phyloP scores from a whole-genome alignment of 2,888 invertebrate species.

The Syrphus vitripennis region DNA sequence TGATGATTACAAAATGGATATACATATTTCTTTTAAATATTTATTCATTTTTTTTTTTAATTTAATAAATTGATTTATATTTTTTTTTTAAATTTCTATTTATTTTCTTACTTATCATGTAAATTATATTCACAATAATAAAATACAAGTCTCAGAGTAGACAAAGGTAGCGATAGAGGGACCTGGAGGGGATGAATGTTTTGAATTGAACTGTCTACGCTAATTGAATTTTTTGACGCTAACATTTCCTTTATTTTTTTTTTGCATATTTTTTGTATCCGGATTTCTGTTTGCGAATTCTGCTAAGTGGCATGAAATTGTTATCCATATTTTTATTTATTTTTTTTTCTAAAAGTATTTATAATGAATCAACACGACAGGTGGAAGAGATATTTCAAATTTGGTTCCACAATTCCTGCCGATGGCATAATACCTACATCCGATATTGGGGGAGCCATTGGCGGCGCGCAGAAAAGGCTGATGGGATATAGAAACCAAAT shows the following conservation, averaged over 20 bases:
- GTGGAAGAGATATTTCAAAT: conserved; percentile 9
- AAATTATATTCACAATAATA: conserved; percentile 66
- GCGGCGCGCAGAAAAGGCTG: neutral
- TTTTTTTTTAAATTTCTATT: conserved; percentile 4
- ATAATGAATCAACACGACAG: neutral
- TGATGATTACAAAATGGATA: conserved; percentile 54
- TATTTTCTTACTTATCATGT: conserved; percentile 56
- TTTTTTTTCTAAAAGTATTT: neutral
- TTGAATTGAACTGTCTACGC: neutral
- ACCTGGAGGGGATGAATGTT: neutral
- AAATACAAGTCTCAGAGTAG: conserved; percentile 54
- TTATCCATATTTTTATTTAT: neutral
- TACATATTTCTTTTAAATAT: conserved; percentile 14
- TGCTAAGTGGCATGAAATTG: conserved; percentile 46
- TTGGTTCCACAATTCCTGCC: neutral
- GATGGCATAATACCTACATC: neutral
- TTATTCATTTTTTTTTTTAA: neutral
- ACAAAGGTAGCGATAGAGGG: conserved; percentile 25
- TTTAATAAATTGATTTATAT: conserved; percentile 18
- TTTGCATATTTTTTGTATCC: neutral
- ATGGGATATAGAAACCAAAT: neutral
- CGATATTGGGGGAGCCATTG: neutral
- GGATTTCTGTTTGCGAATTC: neutral
- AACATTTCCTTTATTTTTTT: neutral
- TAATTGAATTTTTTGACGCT: conserved; percentile 17